phyloP scores from a whole-genome alignment of 2,888 invertebrate genomes.

The Dinocampus coccinellae region DNA sequence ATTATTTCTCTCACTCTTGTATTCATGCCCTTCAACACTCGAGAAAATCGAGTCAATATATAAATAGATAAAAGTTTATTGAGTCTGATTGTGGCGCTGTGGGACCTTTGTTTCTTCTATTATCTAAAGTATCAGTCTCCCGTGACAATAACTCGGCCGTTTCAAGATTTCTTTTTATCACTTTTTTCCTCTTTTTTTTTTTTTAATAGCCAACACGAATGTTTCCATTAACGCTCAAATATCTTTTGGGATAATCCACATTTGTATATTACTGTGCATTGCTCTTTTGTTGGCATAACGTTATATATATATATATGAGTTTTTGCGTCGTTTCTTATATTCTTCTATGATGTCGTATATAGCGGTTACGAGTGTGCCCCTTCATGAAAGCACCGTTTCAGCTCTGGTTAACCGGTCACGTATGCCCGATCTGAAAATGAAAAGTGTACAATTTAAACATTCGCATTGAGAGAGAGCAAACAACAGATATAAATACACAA shows the following conservation, averaged over 20 bases:
- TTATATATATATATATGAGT: not conserved
- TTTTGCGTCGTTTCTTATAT: constrained; percentile 11
- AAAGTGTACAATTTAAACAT: constrained; percentile 46
- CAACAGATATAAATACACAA: constrained; percentile 29
- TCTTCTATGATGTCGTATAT: not conserved
- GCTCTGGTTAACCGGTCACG: constrained; percentile 51
- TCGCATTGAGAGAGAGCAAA: constrained; percentile 25
- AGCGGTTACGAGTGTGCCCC: constrained; percentile 25
- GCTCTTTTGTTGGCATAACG: not conserved
- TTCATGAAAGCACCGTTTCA: constrained; percentile 49
- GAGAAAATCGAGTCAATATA: not conserved
- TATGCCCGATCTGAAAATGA: constrained; percentile 51
- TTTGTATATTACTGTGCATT: constrained; percentile 6
- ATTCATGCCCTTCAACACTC: not conserved
- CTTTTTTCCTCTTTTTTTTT: not conserved
- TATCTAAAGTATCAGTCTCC: constrained; percentile 24
- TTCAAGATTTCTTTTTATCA: constrained; percentile 32
- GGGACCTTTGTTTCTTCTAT: constrained; percentile 8
- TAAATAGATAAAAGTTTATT: not conserved
- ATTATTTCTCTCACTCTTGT: constrained; percentile 4
- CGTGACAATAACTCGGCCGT: constrained; percentile 35
- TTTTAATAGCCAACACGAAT: constrained; percentile 9
- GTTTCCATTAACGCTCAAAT: constrained; percentile 25
- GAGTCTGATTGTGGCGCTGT: not conserved
- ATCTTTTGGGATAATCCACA: not conserved